Evolutionary conservation across 2,888 invertebrate genomes (phyloP), one percentile per base, ranked within the genome.

Genomic region (Macroteleia sp.): DNA sequence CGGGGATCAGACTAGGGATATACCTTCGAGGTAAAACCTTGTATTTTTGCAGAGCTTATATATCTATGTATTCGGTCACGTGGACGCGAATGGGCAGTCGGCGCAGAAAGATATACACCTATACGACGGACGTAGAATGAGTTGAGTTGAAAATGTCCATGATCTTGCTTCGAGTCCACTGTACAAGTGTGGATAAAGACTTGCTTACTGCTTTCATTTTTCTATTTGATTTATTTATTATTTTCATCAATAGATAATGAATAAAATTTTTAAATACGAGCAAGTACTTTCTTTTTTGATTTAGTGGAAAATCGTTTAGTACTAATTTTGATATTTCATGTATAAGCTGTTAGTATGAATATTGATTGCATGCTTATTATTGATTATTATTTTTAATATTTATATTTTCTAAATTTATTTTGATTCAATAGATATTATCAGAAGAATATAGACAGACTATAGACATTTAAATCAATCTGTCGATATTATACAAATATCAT

Each of bases 1-100:
- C 82, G 80, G 69, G 80, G 83, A 84, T 84, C 81, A 79, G 80
- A 69, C 52, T 66, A 70, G 69, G 78, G 86, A 83, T 85, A 83
- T 83, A 86, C 85, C 84, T 85, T 79, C 82, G 82, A 83, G 85
- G 87, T 85, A 83, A 86, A 86, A 83, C 59, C 82, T 83, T 82
- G 83, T 88, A 85, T 88, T 88, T 88, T 87, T 87, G 82, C 83
- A 81, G 83, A 76, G 79, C 81, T 74, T 69, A 70, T 76, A 71
- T 79, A 76, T 66, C 70, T 79, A 56, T 73, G 73, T 79, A 79
- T 64, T 73, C 59, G 67, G 74, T 81, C 78, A 74, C 79, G 64
- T 69, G 78, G 77, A 79, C 67, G 67, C 76, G 81, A 80, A 78
- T 78, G 78, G 77, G 59, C 61, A 62, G 73, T 77, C 73, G 67